Base-by-base conservation (phyloP, 2,888 invertebrate genomes). In the Punctoribates punctum region DNA sequence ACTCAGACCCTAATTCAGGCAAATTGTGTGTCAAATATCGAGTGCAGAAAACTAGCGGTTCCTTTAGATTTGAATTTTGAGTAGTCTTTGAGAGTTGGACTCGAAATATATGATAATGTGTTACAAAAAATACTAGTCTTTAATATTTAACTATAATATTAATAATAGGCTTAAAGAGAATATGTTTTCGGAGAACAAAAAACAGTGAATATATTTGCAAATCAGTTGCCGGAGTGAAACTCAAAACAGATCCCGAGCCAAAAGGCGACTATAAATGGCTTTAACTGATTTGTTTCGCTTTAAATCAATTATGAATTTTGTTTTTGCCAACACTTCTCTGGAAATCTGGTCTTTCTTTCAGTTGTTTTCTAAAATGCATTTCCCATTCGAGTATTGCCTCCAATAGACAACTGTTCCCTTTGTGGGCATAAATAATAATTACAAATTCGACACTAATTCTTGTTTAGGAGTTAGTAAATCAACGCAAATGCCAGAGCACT, bases 281-380 rank as follows among this genome's bases (percentile, higher is more conserved):
- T 67, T 20, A 67, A 67, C 67, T 34, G 67, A 67, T 67, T 67
- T 38, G 67, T 38, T 67, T 67, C 67, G 67, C 67, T 34, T 67
- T 67, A 38, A 67, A 34, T 67, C 67, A 67, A 67, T 38, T 60
- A 60, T 60, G 25, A 60, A 60, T 60, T 60, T 60, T 60, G 23
- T 13, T 17, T 67, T 38, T 29, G 8, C 34, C 20, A 25, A n/a
- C 13, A 60, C 23, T 60, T 34, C 34, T 34, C 4, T 4, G 20
- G 11, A 51, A 51, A 51, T 51, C 51, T 51, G 17, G 20, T n/a
- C 3, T 20, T 51, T 51, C 20, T 51, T 51, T 51, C 51, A 4
- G 34, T 34, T 34, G 34, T 34, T 34, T 34, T 8, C 4, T 8
- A 8, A 34, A 34, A 34, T 34, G n/a, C n/a, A n/a, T n/a, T n/a